phyloP scores from a whole-genome alignment of 2,797 vertebrate species.

The Manis pentadactyla region DNA sequence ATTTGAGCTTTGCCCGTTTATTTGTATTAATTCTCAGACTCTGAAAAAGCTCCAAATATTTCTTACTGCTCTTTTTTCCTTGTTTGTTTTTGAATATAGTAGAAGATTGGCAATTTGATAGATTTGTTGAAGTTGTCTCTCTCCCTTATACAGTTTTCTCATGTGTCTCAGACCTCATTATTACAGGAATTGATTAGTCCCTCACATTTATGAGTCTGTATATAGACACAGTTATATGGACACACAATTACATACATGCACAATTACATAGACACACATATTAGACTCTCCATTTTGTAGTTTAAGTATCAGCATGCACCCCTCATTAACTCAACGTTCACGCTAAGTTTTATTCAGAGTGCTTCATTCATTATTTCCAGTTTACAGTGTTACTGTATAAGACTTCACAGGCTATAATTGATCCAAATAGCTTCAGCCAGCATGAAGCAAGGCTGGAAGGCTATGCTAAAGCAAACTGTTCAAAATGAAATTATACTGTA shows the following conservation, averaged over 20 bases:
- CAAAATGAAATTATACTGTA: neutral
- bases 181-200: neutral
- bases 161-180: neutral
- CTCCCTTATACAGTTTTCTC: neutral
- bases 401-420: neutral
- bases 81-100: neutral
- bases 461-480: constrained; percentile 9
- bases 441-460: neutral
- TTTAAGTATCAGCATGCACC: neutral
- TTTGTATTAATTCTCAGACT: neutral
- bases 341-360: neutral
- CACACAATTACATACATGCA: no score
- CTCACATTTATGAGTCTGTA: neutral
- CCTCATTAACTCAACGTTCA: neutral
- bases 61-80: neutral
- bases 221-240: no score
- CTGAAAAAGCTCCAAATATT: neutral
- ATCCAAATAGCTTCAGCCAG: neutral
- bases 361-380: neutral
- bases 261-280: neutral
- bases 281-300: neutral
- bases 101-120: neutral
- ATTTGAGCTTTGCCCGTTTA: neutral
- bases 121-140: neutral
- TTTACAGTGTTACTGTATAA: neutral